Conservation (phyloP, 2,888 invertebrate species). For the Dryobota labecula region DNA sequence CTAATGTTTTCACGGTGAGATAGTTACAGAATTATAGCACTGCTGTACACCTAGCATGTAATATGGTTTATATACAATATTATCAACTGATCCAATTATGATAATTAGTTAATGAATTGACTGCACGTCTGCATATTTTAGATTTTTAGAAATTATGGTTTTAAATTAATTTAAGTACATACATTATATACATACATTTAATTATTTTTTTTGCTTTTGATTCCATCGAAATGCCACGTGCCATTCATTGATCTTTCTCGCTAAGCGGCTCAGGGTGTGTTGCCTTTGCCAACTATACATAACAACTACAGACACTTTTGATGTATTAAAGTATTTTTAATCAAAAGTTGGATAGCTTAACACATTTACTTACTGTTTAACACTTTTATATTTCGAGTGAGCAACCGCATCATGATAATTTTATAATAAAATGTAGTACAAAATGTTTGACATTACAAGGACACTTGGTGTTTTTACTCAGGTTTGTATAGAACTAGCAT, state of each 20-base stretch:
- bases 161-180: conserved; percentile 69
- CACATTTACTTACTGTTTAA: conserved; percentile 54
- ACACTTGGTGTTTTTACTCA: conserved; percentile 75
- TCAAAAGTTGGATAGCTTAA: conserved; percentile 42
- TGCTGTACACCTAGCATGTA: conserved; percentile 73
- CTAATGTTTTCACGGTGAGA: no score
- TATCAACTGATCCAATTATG: conserved; percentile 70
- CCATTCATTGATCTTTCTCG: conserved; percentile 69
- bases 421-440: conserved; percentile 75
- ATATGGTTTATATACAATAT: conserved; percentile 71
- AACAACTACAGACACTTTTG: conserved; percentile 37
- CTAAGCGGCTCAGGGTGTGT: conserved; percentile 43
- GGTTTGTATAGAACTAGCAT: conserved; percentile 71
- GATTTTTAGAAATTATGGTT: conserved; percentile 65
- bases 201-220: conserved; percentile 62
- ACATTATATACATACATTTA: conserved; percentile 57
- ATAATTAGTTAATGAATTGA: conserved; percentile 67
- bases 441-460: conserved; percentile 74
- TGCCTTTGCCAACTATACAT: conserved; percentile 50
- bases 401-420: conserved; percentile 68
- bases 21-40: no score
- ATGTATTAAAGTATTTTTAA: conserved; percentile 49
- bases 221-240: conserved; percentile 71
- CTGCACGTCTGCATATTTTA: conserved; percentile 67
- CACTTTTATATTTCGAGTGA: conserved; percentile 65